phyloP scores from a whole-genome alignment of 2,113 vertebrate species.

The Strigops habroptila region DNA sequence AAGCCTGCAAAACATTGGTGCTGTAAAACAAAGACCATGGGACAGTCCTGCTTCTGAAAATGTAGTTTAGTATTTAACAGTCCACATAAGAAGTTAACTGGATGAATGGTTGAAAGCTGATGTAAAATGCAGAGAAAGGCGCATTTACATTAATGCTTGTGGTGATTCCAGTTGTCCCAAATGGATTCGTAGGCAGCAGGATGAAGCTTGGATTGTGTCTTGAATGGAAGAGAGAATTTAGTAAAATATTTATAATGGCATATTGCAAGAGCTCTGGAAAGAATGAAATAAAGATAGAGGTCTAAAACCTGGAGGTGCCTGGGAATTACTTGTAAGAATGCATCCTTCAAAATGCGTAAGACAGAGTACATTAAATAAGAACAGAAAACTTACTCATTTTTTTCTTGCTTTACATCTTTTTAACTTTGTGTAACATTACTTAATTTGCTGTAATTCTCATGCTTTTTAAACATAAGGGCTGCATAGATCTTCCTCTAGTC shows the following conservation, averaged over 20 bases:
- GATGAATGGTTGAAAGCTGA: not conserved
- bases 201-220: not conserved
- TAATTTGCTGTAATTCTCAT: not conserved
- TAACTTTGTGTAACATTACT: not conserved
- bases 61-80: not conserved
- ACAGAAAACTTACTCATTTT: not conserved
- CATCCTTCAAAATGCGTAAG: not conserved
- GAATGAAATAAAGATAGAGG: not conserved
- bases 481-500: not conserved
- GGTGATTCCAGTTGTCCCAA: not conserved
- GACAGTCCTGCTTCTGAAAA: not conserved
- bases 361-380: not conserved
- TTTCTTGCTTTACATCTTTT: not conserved
- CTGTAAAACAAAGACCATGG: not conserved
- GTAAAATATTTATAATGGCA: not conserved
- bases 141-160: not conserved
- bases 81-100: not conserved
- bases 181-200: not conserved
- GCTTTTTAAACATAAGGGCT: not conserved
- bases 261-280: not conserved
- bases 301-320: not conserved
- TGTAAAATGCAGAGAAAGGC: not conserved
- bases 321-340: not conserved
- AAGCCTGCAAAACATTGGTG: not conserved
- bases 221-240: not conserved